These are phyloP conservation scores for Athalia cordata DNA, from an alignment of 2,888 invertebrate species.

Conservation along the genomic window DNA sequence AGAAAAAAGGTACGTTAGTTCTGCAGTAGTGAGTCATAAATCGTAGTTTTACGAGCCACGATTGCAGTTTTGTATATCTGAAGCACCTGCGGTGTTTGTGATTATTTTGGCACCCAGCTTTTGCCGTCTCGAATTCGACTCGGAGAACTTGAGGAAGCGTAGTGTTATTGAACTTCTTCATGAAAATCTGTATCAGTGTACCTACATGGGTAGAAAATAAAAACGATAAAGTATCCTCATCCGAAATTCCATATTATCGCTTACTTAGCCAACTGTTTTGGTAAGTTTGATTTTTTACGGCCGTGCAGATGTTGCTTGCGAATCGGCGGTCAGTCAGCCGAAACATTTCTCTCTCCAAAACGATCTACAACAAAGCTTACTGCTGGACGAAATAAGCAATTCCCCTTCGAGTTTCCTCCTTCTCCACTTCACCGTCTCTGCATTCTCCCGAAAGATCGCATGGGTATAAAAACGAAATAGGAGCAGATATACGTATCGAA, in stretches of 20 bases:
- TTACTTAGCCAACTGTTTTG: not conserved
- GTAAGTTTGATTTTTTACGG: not conserved
- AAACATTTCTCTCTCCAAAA: not conserved
- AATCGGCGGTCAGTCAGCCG: not conserved
- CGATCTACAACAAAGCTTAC: not conserved
- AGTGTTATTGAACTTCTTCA: not conserved
- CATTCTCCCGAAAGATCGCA: not conserved
- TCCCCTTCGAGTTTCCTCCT: not conserved
- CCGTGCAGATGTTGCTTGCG: not conserved
- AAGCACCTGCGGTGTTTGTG: not conserved
- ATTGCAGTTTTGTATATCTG: conserved; percentile 28
- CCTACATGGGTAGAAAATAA: not conserved
- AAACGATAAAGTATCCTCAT: not conserved
- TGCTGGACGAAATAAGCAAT: not conserved
- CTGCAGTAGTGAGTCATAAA: conserved; percentile 16
- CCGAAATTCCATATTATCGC: not conserved
- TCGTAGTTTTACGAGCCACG: conserved; percentile 17
- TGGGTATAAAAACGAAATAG: not conserved
- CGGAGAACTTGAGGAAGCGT: not conserved
- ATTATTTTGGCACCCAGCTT: not conserved
- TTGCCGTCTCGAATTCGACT: not conserved
- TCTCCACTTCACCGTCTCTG: not conserved
- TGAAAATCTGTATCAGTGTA: not conserved
- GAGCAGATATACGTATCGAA: too few relatives aligned
- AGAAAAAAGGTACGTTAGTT: not conserved